Conservation (phyloP, 2,888 invertebrate genomes). For the Lymantria monacha region DNA sequence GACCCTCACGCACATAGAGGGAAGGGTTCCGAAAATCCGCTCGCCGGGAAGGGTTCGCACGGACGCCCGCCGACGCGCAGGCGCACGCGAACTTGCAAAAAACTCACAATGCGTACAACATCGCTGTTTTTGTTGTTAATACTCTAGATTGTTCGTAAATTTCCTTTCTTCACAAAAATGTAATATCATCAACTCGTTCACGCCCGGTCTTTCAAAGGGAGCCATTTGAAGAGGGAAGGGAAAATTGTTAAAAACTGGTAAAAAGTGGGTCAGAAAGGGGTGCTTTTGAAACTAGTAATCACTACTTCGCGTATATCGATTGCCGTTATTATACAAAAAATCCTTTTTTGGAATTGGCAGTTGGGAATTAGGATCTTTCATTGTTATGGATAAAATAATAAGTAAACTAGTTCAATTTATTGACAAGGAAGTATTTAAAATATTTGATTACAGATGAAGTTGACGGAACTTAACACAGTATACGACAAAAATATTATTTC, state of each 20-base stretch:
- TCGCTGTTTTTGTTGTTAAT: constrained; percentile 79
- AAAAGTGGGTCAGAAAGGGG: constrained; percentile 83
- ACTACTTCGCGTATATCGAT: constrained; percentile 77
- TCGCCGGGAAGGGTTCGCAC: constrained; percentile 73
- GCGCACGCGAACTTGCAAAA: constrained; percentile 80
- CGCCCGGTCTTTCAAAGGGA: constrained; percentile 80
- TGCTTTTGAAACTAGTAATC: constrained; percentile 81
- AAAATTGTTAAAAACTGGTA: constrained; percentile 78
- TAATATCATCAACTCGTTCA: constrained; percentile 83
- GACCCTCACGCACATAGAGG: constrained; percentile 64
- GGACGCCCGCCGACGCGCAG: constrained; percentile 78
- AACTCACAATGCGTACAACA: constrained; percentile 75
- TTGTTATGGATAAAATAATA: constrained; percentile 57
- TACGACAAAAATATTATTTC: no score
- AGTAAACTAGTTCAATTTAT: constrained; percentile 43
- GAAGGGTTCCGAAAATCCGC: constrained; percentile 76
- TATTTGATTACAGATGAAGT: constrained; percentile 29
- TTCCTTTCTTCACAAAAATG: constrained; percentile 74
- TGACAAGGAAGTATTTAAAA: constrained; percentile 45
- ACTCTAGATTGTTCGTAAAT: constrained; percentile 80
- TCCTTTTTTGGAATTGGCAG: constrained; percentile 59
- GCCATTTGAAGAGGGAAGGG: constrained; percentile 73
- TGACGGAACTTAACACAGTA: constrained; percentile 1
- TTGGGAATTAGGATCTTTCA: constrained; percentile 66
- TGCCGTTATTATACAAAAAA: constrained; percentile 77